Conservation (phyloP, 1,140 invertebrate species). For the Hyposmocoma kahamanoa region DNA sequence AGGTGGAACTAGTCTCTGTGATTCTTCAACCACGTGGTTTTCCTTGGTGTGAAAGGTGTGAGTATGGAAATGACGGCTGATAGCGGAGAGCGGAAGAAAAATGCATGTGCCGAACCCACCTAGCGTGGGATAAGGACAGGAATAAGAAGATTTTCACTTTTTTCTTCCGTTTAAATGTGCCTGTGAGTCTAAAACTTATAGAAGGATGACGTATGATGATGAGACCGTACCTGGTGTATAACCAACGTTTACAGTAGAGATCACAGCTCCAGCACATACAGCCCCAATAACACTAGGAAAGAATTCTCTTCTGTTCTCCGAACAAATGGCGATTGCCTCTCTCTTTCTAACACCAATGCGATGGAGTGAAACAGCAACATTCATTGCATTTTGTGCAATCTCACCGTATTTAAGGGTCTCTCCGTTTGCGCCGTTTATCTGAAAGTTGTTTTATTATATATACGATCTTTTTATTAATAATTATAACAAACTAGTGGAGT, state of each 20-base stretch:
- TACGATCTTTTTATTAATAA: background rate
- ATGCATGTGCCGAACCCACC: background rate
- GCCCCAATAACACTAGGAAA: conserved; percentile 35
- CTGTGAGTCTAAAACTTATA: background rate
- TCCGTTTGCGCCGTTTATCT: conserved; percentile 42
- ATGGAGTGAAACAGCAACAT: conserved; percentile 42
- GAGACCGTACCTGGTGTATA: conserved; percentile 34
- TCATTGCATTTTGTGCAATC: conserved; percentile 39
- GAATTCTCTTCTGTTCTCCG: conserved; percentile 42
- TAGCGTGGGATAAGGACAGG: background rate
- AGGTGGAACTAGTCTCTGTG: no score
- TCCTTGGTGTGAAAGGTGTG: no score
- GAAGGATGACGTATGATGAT: background rate
- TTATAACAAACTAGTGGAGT: background rate
- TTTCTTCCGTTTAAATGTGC: background rate
- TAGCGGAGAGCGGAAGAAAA: no score
- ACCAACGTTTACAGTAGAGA: conserved; percentile 33
- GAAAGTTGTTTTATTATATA: conserved; percentile 11
- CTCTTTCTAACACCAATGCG: conserved; percentile 40
- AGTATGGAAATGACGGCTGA: no score
- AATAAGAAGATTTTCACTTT: background rate
- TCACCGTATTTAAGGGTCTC: conserved; percentile 33
- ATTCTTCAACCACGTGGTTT: no score
- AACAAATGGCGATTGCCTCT: conserved; percentile 35
- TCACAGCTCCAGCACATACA: conserved; percentile 29